Percentiles rank a stretch among this genome's conserved stretches.
These are phyloP conservation scores for Ochlodes sylvanus DNA, from an alignment of 2,888 invertebrate genomes.

Conservation along the genomic window DNA sequence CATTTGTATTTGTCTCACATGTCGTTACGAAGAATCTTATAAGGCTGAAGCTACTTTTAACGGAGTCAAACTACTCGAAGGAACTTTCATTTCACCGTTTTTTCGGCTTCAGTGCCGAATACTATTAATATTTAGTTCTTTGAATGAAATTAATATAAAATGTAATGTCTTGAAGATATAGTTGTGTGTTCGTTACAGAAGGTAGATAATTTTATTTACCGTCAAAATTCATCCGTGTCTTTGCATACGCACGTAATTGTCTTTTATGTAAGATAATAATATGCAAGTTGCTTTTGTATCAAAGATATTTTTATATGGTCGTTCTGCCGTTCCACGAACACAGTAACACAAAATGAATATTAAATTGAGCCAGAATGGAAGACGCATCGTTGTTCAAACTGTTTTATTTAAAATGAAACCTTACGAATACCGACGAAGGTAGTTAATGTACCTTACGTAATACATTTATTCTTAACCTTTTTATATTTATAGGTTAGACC, in stretches of 20 bases:
- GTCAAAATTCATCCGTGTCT: not conserved
- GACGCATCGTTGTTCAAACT: constrained; percentile 54
- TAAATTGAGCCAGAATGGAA: constrained; percentile 60
- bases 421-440: constrained; percentile 40
- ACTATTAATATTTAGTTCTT: not conserved
- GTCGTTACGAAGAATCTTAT: too few relatives aligned
- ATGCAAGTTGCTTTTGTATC: too few relatives aligned
- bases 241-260: constrained; percentile 5
- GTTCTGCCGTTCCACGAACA: not conserved
- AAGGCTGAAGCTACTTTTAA: not conserved
- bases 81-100: constrained; percentile 10
- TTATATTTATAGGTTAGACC: constrained; percentile 7
- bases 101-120: not conserved
- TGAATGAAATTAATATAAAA: too few relatives aligned
- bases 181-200: not conserved
- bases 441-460: constrained; percentile 42
- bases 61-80: constrained; percentile 10
- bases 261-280: not conserved
- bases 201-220: not conserved
- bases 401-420: constrained; percentile 44
- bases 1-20: not conserved
- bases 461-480: constrained; percentile 49
- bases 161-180: not conserved
- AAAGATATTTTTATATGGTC: not conserved
- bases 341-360: constrained; percentile 35